Evolutionary conservation across 2,888 invertebrate genomes (phyloP).

Genomic region (Mactromeris polynyma): DNA sequence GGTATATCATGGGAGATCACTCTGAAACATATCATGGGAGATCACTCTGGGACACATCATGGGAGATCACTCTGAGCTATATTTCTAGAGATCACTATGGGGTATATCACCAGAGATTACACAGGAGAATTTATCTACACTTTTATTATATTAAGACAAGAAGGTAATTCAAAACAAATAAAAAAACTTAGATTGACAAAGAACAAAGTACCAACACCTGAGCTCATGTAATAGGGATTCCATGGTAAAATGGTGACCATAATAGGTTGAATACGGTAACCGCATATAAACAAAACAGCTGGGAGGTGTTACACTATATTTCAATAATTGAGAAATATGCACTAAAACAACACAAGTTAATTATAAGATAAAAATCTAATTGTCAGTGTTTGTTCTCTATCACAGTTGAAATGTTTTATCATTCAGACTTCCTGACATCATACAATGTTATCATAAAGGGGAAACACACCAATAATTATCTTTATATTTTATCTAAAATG

Average conservation of each 20-base stretch:
- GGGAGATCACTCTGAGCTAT: not conserved
- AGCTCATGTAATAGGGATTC: not conserved
- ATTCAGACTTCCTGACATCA: not conserved
- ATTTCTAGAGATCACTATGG: too few relatives aligned
- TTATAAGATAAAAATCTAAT: constrained; percentile 2
- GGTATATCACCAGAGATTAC: too few relatives aligned
- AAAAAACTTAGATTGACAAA: too few relatives aligned
- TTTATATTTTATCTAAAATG: too few relatives aligned
- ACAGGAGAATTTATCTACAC: too few relatives aligned
- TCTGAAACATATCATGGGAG: not conserved
- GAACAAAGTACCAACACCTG: not conserved
- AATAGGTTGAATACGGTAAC: not conserved
- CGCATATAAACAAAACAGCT: not conserved
- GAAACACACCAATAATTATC: not conserved
- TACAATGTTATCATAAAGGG: not conserved
- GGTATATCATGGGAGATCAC: too few relatives aligned
- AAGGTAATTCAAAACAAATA: too few relatives aligned
- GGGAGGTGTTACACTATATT: not conserved
- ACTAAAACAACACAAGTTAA: not conserved
- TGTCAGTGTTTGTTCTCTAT: not conserved
- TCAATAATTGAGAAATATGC: not conserved
- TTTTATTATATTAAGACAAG: too few relatives aligned
- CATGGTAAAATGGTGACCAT: not conserved
- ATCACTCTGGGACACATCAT: not conserved
- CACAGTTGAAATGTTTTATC: not conserved